Evolutionary conservation across 2,113 vertebrate genomes (phyloP).

Genomic region (Tiliqua scincoides): DNA sequence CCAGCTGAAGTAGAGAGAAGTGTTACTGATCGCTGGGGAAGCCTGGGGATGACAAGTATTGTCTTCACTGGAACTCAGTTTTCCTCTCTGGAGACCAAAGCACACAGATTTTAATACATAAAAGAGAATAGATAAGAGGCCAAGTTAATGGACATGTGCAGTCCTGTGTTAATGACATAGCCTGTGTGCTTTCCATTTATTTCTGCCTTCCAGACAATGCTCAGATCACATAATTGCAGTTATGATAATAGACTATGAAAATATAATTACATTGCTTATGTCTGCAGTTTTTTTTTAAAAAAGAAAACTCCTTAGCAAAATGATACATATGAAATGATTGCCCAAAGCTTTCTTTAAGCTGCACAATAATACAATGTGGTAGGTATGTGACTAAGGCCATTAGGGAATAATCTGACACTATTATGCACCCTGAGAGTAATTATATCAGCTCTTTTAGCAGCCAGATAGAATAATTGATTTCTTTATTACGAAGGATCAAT

Average conservation of each 20-base stretch:
- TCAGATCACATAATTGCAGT: constrained; percentile 22
- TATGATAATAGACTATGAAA: background rate
- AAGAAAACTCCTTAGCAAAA: constrained; percentile 26
- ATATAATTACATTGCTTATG: background rate
- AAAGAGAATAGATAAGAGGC: background rate
- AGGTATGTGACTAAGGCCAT: background rate
- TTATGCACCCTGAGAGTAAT: constrained; percentile 31
- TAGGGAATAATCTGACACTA: constrained; percentile 42
- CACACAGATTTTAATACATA: background rate
- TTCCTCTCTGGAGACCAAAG: background rate
- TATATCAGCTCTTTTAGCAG: constrained; percentile 31
- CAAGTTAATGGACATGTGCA: background rate
- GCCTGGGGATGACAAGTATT: no score
- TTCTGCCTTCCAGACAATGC: background rate
- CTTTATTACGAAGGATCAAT: constrained; percentile 32
- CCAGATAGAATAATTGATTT: constrained; percentile 30
- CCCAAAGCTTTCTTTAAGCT: background rate
- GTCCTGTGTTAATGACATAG: background rate
- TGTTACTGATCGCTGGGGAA: background rate
- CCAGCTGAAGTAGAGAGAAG: background rate
- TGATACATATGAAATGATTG: constrained; percentile 17
- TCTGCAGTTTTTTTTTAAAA: background rate
- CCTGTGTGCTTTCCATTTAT: background rate
- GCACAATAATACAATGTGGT: constrained; percentile 11
- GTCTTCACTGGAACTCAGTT: background rate